Conservation (phyloP, 2,888 invertebrate genomes). For the Physocephala rufipes region DNA sequence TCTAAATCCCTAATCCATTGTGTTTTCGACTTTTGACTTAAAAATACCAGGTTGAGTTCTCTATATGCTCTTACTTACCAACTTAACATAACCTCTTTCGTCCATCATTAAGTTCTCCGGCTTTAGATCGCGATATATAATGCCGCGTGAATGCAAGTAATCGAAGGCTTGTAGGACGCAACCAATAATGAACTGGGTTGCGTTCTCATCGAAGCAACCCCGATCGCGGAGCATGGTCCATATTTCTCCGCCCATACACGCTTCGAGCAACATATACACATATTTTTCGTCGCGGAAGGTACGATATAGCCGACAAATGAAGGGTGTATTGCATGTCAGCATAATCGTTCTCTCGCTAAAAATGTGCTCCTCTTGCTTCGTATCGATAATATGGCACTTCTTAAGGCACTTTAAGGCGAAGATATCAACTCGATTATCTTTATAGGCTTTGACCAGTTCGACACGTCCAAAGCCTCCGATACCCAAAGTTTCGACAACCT, state of each 20-base stretch:
- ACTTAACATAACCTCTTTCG: constrained; percentile 84
- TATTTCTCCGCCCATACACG: constrained; percentile 92
- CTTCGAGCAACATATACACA: constrained; percentile 94
- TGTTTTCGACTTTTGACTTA: no score
- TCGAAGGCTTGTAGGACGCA: constrained; percentile 94
- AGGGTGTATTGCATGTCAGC: constrained; percentile 71
- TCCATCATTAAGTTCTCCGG: constrained; percentile 94
- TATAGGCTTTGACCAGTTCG: constrained; percentile 75
- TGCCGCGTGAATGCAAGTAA: constrained; percentile 85
- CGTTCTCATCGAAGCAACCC: constrained; percentile 82
- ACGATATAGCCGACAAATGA: constrained; percentile 77
- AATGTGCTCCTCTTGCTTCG: constrained; percentile 89
- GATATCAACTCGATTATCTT: constrained; percentile 67
- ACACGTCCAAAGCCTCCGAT: constrained; percentile 94
- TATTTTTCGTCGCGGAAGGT: constrained; percentile 92
- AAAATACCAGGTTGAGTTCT: no score
- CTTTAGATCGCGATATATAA: constrained; percentile 90
- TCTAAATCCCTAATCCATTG: no score
- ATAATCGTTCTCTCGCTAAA: constrained; percentile 87
- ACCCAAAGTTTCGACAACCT: constrained; percentile 85
- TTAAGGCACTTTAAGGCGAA: constrained; percentile 91
- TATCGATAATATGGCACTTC: constrained; percentile 88
- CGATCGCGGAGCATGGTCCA: constrained; percentile 92
- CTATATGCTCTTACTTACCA: constrained; percentile 69
- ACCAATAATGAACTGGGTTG: constrained; percentile 87